Percentiles rank a stretch among this genome's conserved stretches.
phyloP scores from a whole-genome alignment of 2,113 vertebrate genomes.

The Penelope pileata region DNA sequence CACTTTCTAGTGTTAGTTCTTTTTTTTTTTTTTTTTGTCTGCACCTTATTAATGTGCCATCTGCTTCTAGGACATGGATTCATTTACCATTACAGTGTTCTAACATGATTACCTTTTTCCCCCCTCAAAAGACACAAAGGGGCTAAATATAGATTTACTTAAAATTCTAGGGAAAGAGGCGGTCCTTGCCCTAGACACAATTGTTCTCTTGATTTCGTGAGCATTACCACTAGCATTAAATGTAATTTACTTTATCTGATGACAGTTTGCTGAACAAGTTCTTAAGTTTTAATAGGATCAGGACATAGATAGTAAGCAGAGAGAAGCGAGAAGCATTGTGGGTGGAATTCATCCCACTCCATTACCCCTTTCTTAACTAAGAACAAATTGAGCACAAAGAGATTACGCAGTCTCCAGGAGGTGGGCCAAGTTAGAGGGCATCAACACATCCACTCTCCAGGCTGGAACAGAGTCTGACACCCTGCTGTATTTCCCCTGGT shows the following conservation, averaged over 20 bases:
- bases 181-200: constrained; percentile 12
- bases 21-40: neutral
- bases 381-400: constrained; percentile 34
- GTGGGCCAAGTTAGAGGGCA: neutral
- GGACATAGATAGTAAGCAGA: constrained; percentile 14
- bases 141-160: constrained; percentile 38
- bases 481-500: neutral
- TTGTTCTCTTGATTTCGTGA: constrained; percentile 53
- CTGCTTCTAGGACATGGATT: constrained; percentile 42
- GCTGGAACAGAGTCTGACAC: neutral
- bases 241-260: constrained; percentile 44
- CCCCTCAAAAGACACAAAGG: constrained; percentile 5
- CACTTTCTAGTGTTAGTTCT: neutral
- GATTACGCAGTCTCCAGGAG: neutral
- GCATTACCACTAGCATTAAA: constrained; percentile 27
- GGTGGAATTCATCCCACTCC: constrained; percentile 37
- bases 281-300: constrained; percentile 54
- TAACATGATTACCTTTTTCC: constrained; percentile 29
- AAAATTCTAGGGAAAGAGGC: constrained; percentile 24
- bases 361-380: constrained; percentile 41
- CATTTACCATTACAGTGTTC: constrained; percentile 39
- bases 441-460: neutral
- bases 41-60: constrained; percentile 30
- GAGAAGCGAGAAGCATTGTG: constrained; percentile 27
- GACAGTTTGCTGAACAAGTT: constrained; percentile 55